These are phyloP conservation scores for Physeter macrocephalus DNA, from an alignment of 2,113 vertebrate species.

Conservation along the genomic window DNA sequence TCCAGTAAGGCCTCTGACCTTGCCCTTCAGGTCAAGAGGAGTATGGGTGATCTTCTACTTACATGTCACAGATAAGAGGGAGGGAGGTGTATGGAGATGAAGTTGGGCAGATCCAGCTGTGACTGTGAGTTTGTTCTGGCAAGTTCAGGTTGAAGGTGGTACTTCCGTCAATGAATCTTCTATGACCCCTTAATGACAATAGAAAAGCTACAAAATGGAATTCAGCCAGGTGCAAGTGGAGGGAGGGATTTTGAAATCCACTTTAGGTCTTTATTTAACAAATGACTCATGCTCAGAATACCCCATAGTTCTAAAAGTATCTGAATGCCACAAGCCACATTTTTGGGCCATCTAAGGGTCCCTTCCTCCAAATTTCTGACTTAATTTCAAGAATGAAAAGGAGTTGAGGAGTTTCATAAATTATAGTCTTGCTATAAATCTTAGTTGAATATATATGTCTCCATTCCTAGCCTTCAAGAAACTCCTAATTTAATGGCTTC, in stretches of 20 bases:
- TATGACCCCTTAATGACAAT: neutral
- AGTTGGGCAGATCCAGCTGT: neutral
- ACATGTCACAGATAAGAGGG: neutral
- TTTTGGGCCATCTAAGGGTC: neutral
- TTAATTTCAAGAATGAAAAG: constrained; percentile 6
- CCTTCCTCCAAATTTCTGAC: neutral
- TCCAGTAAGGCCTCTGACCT: neutral
- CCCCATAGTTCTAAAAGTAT: neutral
- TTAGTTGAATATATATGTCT: neutral
- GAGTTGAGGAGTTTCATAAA: neutral
- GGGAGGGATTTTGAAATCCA: neutral
- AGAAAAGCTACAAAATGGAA: neutral
- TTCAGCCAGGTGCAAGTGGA: neutral
- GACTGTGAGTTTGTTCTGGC: neutral
- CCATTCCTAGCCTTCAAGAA: neutral
- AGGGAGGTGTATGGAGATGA: neutral
- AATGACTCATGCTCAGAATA: neutral
- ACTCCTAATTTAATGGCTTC: neutral
- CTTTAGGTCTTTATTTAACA: constrained; percentile 4
- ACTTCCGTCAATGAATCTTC: neutral
- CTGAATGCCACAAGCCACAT: neutral
- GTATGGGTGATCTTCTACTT: neutral
- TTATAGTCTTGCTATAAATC: constrained; percentile 10
- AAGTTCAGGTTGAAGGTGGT: neutral
- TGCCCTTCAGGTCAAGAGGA: neutral